phyloP scores from a whole-genome alignment of 1,140 invertebrate genomes.

The Meloidogyne floridensis region DNA sequence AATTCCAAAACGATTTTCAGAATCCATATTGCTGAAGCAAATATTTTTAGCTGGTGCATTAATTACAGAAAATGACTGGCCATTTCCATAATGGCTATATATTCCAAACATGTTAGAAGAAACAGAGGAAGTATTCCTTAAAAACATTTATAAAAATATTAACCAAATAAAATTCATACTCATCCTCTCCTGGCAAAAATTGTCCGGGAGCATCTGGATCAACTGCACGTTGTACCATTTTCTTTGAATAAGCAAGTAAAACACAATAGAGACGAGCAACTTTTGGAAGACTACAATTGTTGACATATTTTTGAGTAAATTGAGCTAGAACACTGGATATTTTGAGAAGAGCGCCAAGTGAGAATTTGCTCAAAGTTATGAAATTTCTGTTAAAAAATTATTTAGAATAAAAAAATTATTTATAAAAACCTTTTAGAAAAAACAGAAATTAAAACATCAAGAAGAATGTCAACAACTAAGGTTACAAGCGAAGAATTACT shows the following conservation, averaged over 20 bases:
- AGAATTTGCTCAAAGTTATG: conserved; percentile 14
- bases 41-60: conserved; percentile 8
- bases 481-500: background rate
- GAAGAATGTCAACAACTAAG: background rate
- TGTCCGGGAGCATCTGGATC: background rate
- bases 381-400: background rate
- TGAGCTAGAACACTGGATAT: conserved; percentile 12
- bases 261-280: conserved; percentile 7
- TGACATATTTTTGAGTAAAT: conserved; percentile 6
- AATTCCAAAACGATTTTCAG: background rate
- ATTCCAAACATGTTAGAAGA: background rate
- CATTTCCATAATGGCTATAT: background rate
- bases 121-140: background rate
- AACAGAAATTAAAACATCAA: conserved; percentile 23
- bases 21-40: conserved; percentile 9
- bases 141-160: background rate
- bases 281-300: background rate
- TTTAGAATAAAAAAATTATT: background rate
- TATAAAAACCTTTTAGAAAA: conserved; percentile 29
- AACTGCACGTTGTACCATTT: background rate
- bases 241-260: background rate
- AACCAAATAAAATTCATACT: background rate
- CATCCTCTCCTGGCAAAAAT: background rate
- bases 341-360: background rate
- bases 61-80: background rate